phyloP scores from a whole-genome alignment of 1,140 invertebrate genomes.

The Plodia interpunctella region DNA sequence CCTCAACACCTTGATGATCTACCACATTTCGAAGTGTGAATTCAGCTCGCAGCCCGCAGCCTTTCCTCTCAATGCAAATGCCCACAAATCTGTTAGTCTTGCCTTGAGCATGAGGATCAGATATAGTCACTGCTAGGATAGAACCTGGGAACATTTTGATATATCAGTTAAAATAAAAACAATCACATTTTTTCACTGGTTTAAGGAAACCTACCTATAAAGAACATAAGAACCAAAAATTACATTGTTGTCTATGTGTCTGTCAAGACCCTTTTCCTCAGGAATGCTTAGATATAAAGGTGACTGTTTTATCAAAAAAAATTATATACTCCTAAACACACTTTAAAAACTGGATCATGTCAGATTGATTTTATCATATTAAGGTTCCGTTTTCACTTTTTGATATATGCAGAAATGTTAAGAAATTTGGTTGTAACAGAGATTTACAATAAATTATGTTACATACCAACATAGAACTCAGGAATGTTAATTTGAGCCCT shows the following conservation, averaged over 20 bases:
- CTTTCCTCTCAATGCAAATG: constrained; percentile 93
- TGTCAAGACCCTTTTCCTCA: no score
- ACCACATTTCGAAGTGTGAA: constrained; percentile 96
- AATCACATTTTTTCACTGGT: no score
- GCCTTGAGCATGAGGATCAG: constrained; percentile 90
- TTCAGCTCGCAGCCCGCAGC: constrained; percentile 87
- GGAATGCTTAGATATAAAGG: no score
- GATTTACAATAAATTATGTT: background rate
- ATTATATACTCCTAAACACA: background rate
- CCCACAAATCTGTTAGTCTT: constrained; percentile 96
- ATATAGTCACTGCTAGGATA: constrained; percentile 93
- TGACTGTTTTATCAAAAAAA: no score
- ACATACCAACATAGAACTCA: constrained; percentile 97
- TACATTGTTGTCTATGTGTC: no score
- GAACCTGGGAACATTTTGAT: constrained; percentile 80
- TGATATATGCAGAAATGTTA: no score
- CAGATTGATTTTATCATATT: no score
- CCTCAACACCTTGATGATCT: constrained; percentile 90
- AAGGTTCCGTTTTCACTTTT: no score
- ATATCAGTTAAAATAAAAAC: background rate
- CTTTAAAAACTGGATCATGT: no score
- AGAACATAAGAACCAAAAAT: no score
- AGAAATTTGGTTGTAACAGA: no score
- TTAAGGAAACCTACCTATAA: no score
- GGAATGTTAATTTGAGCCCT: constrained; percentile 92